Percentiles rank a stretch among this genome's conserved stretches.
Evolutionary conservation across 2,113 vertebrate species (phyloP).

Genomic region (Oxyruncus cristatus): DNA sequence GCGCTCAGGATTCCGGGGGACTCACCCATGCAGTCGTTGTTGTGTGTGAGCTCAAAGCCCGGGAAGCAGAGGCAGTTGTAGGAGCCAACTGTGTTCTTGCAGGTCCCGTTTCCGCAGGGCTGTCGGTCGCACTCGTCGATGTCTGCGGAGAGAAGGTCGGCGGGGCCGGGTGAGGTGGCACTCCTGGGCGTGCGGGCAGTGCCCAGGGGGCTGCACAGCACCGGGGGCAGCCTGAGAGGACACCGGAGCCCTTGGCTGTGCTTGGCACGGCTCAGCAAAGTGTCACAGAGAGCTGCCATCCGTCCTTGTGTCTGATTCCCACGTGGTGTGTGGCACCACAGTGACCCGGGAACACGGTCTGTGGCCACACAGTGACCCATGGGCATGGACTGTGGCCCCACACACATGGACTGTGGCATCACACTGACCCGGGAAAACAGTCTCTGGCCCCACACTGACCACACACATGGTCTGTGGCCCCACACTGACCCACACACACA

Average conservation of each 20-base stretch:
- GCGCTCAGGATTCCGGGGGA: rapidly evolving
- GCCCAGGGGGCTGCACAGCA: neutral
- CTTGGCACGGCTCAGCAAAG: neutral
- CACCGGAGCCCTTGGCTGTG: neutral
- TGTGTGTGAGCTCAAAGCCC: constrained; percentile 87
- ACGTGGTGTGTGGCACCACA: neutral
- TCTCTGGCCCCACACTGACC: neutral
- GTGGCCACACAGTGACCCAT: neutral
- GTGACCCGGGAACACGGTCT: neutral
- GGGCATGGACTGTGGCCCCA: no score
- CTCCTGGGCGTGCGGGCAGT: neutral
- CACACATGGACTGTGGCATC: no score
- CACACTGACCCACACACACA: no score
- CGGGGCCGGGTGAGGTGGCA: neutral
- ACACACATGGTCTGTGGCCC: no score
- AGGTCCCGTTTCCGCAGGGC: constrained; percentile 90
- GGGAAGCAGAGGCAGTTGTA: constrained; percentile 95
- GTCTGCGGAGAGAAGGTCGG: constrained; percentile 70
- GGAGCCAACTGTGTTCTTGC: constrained; percentile 91
- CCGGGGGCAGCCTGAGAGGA: neutral
- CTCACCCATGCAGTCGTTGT: constrained; percentile 91
- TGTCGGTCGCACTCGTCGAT: constrained; percentile 90
- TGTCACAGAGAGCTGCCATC: neutral
- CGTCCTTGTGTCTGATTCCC: neutral
- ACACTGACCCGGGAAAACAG: no score